Percentiles rank a stretch among this genome's conserved stretches.
These are phyloP conservation scores for Sipha flava DNA, from an alignment of 1,140 invertebrate species.

Conservation along the genomic window DNA sequence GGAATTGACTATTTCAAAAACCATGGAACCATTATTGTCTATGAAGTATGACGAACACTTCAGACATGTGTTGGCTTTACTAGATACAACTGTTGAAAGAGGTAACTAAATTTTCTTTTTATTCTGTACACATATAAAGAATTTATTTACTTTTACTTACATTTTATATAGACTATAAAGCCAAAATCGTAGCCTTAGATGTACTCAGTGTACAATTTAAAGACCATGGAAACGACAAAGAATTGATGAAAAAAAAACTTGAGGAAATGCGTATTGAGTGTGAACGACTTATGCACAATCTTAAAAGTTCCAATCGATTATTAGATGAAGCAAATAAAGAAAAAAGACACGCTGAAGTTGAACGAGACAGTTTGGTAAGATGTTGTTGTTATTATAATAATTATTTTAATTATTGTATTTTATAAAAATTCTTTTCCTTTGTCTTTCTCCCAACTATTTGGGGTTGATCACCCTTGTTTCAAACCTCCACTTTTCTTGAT, in stretches of 20 bases:
- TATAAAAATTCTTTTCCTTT: too few species aligned
- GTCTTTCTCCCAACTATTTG: too few species aligned
- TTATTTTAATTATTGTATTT: too few species aligned
- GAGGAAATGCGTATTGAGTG: slow-evolving; percentile 1
- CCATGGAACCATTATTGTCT: neutral
- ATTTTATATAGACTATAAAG: slow-evolving; percentile 12
- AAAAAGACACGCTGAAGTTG: slow-evolving; percentile 4
- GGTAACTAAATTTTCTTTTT: neutral
- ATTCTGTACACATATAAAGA: too few species aligned
- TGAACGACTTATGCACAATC: slow-evolving; percentile 13
- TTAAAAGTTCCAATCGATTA: slow-evolving; percentile 12
- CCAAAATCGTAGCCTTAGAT: neutral
- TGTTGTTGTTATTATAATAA: too few species aligned
- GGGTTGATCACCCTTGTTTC: too few species aligned
- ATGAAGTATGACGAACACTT: slow-evolving; percentile 20
- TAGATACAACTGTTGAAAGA: slow-evolving; percentile 21
- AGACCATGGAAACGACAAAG: slow-evolving; percentile 12
- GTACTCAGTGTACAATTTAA: neutral
- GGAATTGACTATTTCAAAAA: neutral
- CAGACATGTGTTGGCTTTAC: slow-evolving; percentile 1
- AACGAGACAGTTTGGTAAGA: neutral
- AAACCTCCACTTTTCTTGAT: too few species aligned
- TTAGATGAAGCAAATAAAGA: slow-evolving; percentile 27
- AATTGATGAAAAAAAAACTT: slow-evolving; percentile 1
- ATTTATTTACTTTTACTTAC: too few species aligned